Base-by-base conservation (phyloP, 2,888 invertebrate genomes). In the Ornithoptera alexandrae region DNA sequence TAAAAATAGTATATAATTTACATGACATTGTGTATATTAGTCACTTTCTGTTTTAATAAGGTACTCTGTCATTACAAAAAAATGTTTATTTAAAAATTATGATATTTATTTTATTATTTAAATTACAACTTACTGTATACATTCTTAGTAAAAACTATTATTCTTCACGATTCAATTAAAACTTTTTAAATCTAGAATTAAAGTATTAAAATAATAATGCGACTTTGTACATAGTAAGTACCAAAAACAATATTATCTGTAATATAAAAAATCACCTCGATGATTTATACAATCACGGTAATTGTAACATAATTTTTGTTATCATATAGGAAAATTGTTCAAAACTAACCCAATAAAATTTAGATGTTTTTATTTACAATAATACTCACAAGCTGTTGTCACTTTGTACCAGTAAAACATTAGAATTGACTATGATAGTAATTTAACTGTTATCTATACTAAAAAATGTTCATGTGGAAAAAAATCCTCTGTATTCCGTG, bases 371-470 rank as follows among this genome's bases (percentile, higher is more conserved):
- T 20, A 10, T 57, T 57, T 6, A 57, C 17, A 50, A 50, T 53
- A 62, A 62, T 70, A 70, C 70, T 70, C 53, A 70, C 70, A 63
- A 67, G 24, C 50, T 39, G 46, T 57, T 60, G 66, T 67, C 22
- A 67, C 53, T 63, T 63, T 22, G n/a, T 64, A 61, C 64, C 63
- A 67, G 56, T 60, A 64, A 70, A 56, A 42, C 67, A 67, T 70
- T 57, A 64, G 61, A n/a, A 4, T 30, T 17, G 39, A 12, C 58
- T 36, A 22, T 58, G 22, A 22, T 18, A 58, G 10, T 53, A 30
- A 18, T 50, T 57, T 57, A 20, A 57, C 5, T 18, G 36, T 39
- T 30, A 18, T 22, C 18, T 57, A 64, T 10, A 65, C 8, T 22
- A 24, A 46, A 46, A 5, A 46, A 46, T 18, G 3, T 15, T 15